Base-by-base conservation (phyloP, 2,113 vertebrate species). In the Amblyornis subalaris region DNA sequence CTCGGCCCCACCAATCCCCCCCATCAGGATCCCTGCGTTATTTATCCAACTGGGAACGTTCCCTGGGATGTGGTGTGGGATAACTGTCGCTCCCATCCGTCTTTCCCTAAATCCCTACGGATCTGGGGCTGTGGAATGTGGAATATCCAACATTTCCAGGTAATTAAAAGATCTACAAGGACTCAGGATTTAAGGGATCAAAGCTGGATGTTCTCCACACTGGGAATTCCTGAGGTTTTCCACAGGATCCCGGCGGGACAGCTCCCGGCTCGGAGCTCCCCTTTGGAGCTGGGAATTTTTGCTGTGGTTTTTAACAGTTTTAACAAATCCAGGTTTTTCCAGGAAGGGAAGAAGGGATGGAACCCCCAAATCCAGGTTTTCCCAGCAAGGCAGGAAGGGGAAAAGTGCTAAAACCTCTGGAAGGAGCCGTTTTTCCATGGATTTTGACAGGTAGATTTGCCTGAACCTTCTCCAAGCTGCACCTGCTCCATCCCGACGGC, bases 141-240 rank as follows among this genome's bases (percentile, higher is more conserved):
- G n/a, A n/a, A 38, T 38, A 38, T 38, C 10, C 36, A 38, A 8
- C 36, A 38, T 38, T 38, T 38, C 36, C 36, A 8, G 36, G 95
- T 97, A 96, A 97, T 98, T 97, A 97, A 98, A 98, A 97, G 95
- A 97, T 97, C 97, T 97, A 98, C 95, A 87, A 96, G 96, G 96
- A 95, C 91, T 95, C n/a, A 16, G 93, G 96, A 78, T 94, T 95
- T 96, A 60, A 22, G 73, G 74, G 90, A 96, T 96, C 93, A 95
- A 73, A 96, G 94, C 66, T 44, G 36, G n/a, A 78, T 58, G 81
- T 35, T 26, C 15, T 55, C 69, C 26, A 9, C 14, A 1, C 35
- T 6, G 33, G 77, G 17, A 84, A 26, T 7, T 85, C 10, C 42
- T 10, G 36, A 38, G 36, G 36, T 38, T 38, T 38, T 38, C 36